Conservation (phyloP, 2,797 vertebrate species). For the Hyperoplus lanceolatus region DNA sequence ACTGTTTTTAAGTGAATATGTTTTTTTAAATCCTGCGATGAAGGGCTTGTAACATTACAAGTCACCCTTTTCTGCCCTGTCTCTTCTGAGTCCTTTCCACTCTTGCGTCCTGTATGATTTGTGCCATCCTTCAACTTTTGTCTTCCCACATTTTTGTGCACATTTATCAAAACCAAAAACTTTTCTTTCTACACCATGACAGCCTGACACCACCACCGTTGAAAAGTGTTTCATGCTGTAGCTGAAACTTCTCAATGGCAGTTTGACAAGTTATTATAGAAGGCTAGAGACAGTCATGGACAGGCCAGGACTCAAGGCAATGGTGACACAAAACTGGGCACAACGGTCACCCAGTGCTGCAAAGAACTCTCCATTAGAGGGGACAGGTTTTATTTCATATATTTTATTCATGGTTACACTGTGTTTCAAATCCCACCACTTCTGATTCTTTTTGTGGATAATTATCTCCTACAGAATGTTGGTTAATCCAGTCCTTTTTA, state of each 20-base stretch:
- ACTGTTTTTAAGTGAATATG: too few relatives aligned
- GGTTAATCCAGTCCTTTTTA: not conserved
- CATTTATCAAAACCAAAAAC: slow-evolving; percentile 1
- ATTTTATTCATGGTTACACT: too few relatives aligned
- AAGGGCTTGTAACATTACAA: not conserved
- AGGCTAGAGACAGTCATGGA: not conserved
- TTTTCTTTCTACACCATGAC: not conserved
- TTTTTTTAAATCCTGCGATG: not conserved
- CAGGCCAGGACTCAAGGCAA: not conserved
- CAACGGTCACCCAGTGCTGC: not conserved
- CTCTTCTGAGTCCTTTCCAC: not conserved
- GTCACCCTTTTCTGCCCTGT: not conserved
- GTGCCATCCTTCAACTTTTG: not conserved
- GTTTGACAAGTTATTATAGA: slow-evolving; percentile 17
- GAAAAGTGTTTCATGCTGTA: not conserved
- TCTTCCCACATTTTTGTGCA: not conserved
- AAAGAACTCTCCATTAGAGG: not conserved
- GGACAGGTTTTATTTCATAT: too few relatives aligned
- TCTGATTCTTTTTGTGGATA: not conserved
- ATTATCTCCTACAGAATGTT: not conserved
- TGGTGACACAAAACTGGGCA: not conserved
- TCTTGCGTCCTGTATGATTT: not conserved
- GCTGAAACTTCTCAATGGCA: slow-evolving; percentile 4
- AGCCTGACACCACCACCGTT: not conserved
- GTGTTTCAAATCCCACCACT: not conserved